phyloP scores from a whole-genome alignment of 2,888 invertebrate species.

The Caenorhabditis japonica region DNA sequence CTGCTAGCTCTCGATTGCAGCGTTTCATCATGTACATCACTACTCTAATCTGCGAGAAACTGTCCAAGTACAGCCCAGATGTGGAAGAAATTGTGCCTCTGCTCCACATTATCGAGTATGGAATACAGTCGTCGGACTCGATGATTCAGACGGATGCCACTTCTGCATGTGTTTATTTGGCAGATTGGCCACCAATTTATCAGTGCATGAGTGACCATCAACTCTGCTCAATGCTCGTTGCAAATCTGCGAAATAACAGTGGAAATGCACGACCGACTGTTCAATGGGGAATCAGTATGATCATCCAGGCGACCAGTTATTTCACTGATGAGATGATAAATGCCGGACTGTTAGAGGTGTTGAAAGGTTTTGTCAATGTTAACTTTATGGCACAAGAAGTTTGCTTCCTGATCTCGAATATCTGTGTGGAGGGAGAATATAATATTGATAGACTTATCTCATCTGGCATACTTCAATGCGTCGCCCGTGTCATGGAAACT shows the following conservation, averaged over 20 bases:
- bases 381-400: constrained; percentile 43
- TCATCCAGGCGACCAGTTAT: constrained; percentile 37
- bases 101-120: constrained; percentile 27
- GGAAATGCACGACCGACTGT: constrained; percentile 28
- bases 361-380: constrained; percentile 33
- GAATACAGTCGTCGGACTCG: constrained; percentile 23
- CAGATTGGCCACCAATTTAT: constrained; percentile 41
- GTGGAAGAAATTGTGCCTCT: constrained; percentile 43
- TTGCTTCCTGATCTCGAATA: constrained; percentile 48
- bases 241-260: constrained; percentile 15
- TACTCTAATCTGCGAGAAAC: constrained; percentile 31
- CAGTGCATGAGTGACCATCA: constrained; percentile 8
- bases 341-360: constrained; percentile 32
- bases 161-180: constrained; percentile 19
- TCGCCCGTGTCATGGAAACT: constrained; percentile 34
- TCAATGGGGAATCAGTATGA: constrained; percentile 33
- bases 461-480: constrained; percentile 32
- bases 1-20: constrained; percentile 4
- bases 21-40: constrained; percentile 37
- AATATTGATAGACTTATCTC: constrained; percentile 23
- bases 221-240: constrained; percentile 26
- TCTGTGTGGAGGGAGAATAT: constrained; percentile 40
- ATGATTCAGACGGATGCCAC: constrained; percentile 45
- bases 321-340: constrained; percentile 50
- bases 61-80: constrained; percentile 35